Evolutionary conservation across 2,113 vertebrate genomes (phyloP).

Genomic region (Tretioscincus oriximinensis): DNA sequence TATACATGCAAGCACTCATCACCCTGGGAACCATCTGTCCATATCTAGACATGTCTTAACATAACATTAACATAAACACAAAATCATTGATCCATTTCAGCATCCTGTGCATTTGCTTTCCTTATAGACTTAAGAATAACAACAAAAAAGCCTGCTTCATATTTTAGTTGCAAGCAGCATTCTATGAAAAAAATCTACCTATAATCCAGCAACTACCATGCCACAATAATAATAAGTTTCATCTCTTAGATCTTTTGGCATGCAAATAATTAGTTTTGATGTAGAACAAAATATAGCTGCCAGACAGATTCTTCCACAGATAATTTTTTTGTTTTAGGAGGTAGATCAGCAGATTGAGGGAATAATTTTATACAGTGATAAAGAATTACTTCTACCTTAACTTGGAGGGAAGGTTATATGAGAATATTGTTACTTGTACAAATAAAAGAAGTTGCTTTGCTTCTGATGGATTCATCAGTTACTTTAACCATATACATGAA

Average conservation of each 20-base stretch:
- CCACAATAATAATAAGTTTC: background rate
- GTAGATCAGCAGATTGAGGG: slow-evolving; percentile 10
- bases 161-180: background rate
- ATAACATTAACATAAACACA: too few species aligned
- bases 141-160: background rate
- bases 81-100: too few species aligned
- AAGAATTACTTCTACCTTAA: slow-evolving; percentile 12
- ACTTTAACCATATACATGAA: background rate
- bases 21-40: too few species aligned
- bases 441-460: background rate
- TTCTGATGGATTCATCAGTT: slow-evolving; percentile 1
- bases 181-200: background rate
- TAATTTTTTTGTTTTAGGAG: slow-evolving; percentile 6
- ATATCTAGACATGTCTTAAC: too few species aligned
- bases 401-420: background rate
- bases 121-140: too few species aligned
- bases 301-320: background rate
- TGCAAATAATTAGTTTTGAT: background rate
- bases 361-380: slow-evolving; percentile 16
- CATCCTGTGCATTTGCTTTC: too few species aligned
- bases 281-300: background rate
- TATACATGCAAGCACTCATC: too few species aligned
- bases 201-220: background rate
- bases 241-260: background rate
- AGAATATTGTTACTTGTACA: slow-evolving; percentile 3